These are phyloP conservation scores for Nycteola revayana DNA, from an alignment of 2,888 invertebrate genomes.

Conservation along the genomic window DNA sequence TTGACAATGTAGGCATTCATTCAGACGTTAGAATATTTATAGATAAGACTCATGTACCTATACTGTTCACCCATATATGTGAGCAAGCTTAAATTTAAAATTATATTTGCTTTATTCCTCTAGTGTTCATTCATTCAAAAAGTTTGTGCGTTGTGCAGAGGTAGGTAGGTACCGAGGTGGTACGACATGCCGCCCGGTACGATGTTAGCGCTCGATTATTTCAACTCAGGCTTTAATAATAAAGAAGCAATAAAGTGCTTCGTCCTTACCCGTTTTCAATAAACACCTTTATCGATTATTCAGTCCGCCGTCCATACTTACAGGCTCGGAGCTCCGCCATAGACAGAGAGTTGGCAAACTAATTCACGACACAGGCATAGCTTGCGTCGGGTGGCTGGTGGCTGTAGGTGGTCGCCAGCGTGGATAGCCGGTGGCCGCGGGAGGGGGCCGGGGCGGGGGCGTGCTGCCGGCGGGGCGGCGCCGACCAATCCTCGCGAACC, in stretches of 20 bases:
- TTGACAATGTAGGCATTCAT: no score
- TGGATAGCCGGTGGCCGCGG: conserved; percentile 74
- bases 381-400: conserved; percentile 64
- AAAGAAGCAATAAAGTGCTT: conserved; percentile 79
- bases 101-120: no score
- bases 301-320: conserved; percentile 79
- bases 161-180: background rate
- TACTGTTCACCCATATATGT: no score
- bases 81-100: no score
- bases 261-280: conserved; percentile 80
- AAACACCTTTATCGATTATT: conserved; percentile 83
- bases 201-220: conserved; percentile 35
- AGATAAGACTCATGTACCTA: no score
- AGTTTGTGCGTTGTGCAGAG: background rate
- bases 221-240: conserved; percentile 64
- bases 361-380: conserved; percentile 82
- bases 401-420: conserved; percentile 70
- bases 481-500: conserved; percentile 75
- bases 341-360: conserved; percentile 82
- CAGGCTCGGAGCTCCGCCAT: conserved; percentile 77
- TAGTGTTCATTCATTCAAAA: background rate
- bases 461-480: conserved; percentile 74
- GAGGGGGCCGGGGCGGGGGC: conserved; percentile 56
- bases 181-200: conserved; percentile 12
- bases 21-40: no score